Evolutionary conservation across 1,140 invertebrate genomes (phyloP), one percentile per base, ranked within the genome.

Genomic region (Pararge aegeria): DNA sequence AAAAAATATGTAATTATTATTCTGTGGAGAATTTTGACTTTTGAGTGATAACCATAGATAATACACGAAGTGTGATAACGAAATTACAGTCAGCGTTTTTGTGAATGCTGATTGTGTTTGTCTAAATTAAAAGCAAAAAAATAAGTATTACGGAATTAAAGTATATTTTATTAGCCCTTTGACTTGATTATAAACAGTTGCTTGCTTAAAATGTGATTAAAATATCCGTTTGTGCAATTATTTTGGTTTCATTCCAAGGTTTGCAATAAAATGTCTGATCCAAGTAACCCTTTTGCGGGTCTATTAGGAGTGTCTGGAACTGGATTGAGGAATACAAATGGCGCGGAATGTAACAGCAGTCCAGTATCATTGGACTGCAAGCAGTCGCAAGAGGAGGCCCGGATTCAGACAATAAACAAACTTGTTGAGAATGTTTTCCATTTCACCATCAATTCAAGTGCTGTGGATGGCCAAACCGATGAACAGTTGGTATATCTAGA

Each of bases 371-470:
- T 75, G 34, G 55, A 73, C 57, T 63, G 64, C 13, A 74, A 77
- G 55, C 59, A 72, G n/a, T 53, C 70, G 1, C 54, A 74, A 54
- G 76, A 70, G 30, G 67, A 71, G 37, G 70, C 79, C 56, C 70
- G 78, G 48, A 49, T 68, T 38, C 66, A 75, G 67, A 76, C 72
- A 44, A 74, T 87, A 55, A 89, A 89, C 59, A 79, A 74, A 55
- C 78, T 94, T 19, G 81, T 94, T 30, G 92, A 94, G 75, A 86
- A 92, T 69, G 91, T 95, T 70, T 95, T 95, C 81, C 91, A 92
- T 53, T 91, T 96, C 51, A 94, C 94, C 0, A 77, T 95, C 46
- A 91, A 93, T 70, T 70, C 86, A 64, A 80, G 91, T 64, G 80
- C 87, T 34, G 59, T 77, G 7, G 75, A 61, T 54, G 76, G 56